Conservation (phyloP, 2,888 invertebrate genomes). For the Philereme vetulata region DNA sequence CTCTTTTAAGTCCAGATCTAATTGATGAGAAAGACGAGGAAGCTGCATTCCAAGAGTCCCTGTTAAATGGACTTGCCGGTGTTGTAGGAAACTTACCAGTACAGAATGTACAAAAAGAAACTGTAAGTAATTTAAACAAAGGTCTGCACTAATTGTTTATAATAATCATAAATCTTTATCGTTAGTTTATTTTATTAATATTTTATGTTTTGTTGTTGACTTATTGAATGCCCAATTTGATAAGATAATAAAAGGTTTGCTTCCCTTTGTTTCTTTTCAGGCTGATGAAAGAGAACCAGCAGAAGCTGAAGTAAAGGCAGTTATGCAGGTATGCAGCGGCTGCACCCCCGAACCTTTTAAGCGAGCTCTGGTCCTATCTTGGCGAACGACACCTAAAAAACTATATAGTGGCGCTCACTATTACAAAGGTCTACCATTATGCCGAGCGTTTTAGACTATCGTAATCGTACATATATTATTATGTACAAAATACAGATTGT, state of each 20-base stretch:
- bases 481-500: slow-evolving; percentile 4
- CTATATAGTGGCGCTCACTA: slow-evolving; percentile 89
- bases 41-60: slow-evolving; percentile 78
- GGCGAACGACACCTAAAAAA: slow-evolving; percentile 89
- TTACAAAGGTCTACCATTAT: slow-evolving; percentile 86
- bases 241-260: too few relatives aligned
- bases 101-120: slow-evolving; percentile 85
- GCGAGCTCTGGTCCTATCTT: slow-evolving; percentile 90
- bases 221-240: too few relatives aligned
- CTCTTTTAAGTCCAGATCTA: slow-evolving; percentile 73
- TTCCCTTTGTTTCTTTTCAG: slow-evolving; percentile 53
- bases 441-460: slow-evolving; percentile 82
- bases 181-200: too few relatives aligned
- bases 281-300: slow-evolving; percentile 91
- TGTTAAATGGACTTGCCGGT: slow-evolving; percentile 86
- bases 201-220: too few relatives aligned
- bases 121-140: slow-evolving; percentile 61
- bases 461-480: not conserved
- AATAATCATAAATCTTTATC: too few relatives aligned
- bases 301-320: slow-evolving; percentile 91
- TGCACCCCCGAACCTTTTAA: slow-evolving; percentile 91
- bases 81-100: slow-evolving; percentile 86
- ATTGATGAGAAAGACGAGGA: slow-evolving; percentile 59
- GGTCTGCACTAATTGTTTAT: too few relatives aligned
- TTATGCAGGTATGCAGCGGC: slow-evolving; percentile 90